These are phyloP conservation scores for Dermatemys mawii DNA, from an alignment of 2,113 vertebrate genomes.

Conservation along the genomic window DNA sequence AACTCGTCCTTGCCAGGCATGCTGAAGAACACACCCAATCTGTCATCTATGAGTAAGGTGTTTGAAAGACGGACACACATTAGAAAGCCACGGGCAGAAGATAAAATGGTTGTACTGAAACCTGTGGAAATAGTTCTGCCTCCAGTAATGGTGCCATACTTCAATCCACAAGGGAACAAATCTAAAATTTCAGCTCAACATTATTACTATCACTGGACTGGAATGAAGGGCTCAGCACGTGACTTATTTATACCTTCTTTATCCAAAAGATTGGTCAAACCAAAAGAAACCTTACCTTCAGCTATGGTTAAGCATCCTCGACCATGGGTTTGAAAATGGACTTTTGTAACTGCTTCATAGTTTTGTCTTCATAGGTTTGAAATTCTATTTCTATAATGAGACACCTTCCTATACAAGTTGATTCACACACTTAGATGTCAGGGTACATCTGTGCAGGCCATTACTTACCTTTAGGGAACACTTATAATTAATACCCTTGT, in stretches of 20 bases:
- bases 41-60: accelerated
- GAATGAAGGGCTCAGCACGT: neutral
- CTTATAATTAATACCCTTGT: neutral
- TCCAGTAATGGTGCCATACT: conserved; percentile 60
- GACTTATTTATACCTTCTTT: neutral
- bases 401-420: neutral
- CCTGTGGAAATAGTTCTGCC: conserved; percentile 77
- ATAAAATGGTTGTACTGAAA: conserved; percentile 68
- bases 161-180: neutral
- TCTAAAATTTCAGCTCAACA: neutral
- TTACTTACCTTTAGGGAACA: neutral
- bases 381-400: neutral
- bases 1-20: neutral
- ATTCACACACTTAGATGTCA: neutral
- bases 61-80: neutral
- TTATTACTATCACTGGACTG: conserved; percentile 40
- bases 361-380: neutral
- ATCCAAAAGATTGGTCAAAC: conserved; percentile 19
- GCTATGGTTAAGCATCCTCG: conserved; percentile 1
- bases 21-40: neutral
- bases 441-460: neutral
- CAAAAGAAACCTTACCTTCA: conserved; percentile 41
- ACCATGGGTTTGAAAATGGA: conserved; percentile 66
- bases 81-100: conserved; percentile 28
- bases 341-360: neutral